Conservation (phyloP, 1,140 invertebrate species). For the Drosophila arawakana region DNA sequence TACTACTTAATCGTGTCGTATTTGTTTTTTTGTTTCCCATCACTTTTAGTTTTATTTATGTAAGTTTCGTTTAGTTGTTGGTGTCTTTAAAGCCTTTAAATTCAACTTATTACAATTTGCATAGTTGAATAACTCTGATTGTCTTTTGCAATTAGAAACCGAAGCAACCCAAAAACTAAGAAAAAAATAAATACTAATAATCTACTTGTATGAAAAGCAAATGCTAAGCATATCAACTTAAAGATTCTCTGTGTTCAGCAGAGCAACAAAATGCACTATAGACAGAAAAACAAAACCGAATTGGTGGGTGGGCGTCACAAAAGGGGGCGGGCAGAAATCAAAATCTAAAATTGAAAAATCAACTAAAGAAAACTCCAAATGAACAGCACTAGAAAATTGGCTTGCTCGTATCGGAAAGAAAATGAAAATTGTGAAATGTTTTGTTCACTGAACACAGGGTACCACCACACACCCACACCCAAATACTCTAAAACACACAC, state of each 20-base stretch:
- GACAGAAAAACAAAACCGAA: slow-evolving; percentile 36
- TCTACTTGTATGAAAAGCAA: slow-evolving; percentile 33
- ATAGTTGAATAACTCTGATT: slow-evolving; percentile 76
- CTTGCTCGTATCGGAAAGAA: slow-evolving; percentile 50
- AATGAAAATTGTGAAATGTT: slow-evolving; percentile 71
- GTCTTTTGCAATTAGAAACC: slow-evolving; percentile 67
- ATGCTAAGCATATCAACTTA: slow-evolving; percentile 52
- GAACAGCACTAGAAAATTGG: slow-evolving; percentile 56
- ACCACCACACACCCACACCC: slow-evolving; percentile 24
- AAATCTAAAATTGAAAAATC: slow-evolving; percentile 40
- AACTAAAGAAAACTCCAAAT: slow-evolving; percentile 34
- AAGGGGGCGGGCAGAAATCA: slow-evolving; percentile 54
- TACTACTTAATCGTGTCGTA: slow-evolving; percentile 29
- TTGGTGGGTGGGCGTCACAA: slow-evolving; percentile 60
- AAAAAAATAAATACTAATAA: slow-evolving; percentile 15
- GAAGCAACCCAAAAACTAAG: slow-evolving; percentile 45
- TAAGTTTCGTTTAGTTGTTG: slow-evolving; percentile 48
- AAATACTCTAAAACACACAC: slow-evolving; percentile 23
- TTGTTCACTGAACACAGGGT: slow-evolving; percentile 81
- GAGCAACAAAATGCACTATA: slow-evolving; percentile 52
- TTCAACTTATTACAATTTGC: slow-evolving; percentile 82
- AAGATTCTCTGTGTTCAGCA: slow-evolving; percentile 77
- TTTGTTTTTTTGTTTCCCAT: slow-evolving; percentile 28
- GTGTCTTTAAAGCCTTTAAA: slow-evolving; percentile 65
- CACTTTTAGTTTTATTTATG: slow-evolving; percentile 3